Evolutionary conservation across 2,888 invertebrate genomes (phyloP).

Genomic region (Hipparchia sbordonii): DNA sequence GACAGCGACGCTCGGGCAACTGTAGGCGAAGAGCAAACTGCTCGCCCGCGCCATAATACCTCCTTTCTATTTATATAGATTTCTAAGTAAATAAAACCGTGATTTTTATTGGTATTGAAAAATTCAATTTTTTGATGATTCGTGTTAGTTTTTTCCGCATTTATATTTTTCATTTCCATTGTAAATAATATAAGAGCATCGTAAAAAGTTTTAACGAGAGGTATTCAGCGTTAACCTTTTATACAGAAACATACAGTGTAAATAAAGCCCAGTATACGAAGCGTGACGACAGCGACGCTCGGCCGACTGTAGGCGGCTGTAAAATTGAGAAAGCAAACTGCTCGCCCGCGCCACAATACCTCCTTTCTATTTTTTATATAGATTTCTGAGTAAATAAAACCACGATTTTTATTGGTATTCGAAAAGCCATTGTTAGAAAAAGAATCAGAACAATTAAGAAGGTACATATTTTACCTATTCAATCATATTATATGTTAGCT

Average conservation of each 20-base stretch:
- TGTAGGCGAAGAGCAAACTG: slow-evolving; percentile 32
- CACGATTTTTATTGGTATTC: slow-evolving; percentile 11
- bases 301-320: slow-evolving; percentile 28
- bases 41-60: too few species aligned
- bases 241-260: background rate
- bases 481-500: background rate
- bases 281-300: slow-evolving; percentile 36
- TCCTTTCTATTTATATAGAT: too few species aligned
- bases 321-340: slow-evolving; percentile 36
- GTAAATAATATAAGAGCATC: too few species aligned
- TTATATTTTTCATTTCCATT: too few species aligned
- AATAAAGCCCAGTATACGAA: slow-evolving; percentile 35
- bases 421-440: background rate
- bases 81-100: too few species aligned
- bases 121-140: too few species aligned
- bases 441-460: background rate
- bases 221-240: too few species aligned
- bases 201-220: too few species aligned
- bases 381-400: slow-evolving; percentile 20
- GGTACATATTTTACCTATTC: background rate
- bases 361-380: slow-evolving; percentile 23
- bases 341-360: slow-evolving; percentile 21
- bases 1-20: slow-evolving; percentile 30
- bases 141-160: too few species aligned
- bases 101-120: background rate